Percentiles rank a stretch among this genome's conserved stretches.
Conservation (phyloP, 2,888 invertebrate species). For the Homarus gammarus region DNA sequence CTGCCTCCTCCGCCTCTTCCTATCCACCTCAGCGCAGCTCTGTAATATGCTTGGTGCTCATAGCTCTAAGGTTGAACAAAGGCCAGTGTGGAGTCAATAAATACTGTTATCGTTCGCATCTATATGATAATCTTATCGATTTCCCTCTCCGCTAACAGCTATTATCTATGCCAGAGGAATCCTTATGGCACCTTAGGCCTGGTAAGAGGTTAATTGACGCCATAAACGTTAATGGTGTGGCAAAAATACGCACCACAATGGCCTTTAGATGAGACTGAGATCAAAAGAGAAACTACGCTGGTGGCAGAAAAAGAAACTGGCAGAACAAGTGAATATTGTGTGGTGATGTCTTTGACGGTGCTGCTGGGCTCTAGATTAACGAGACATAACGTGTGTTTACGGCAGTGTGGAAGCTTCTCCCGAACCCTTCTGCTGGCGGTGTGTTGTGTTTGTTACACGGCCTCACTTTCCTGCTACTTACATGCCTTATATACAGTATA, state of each 20-base stretch:
- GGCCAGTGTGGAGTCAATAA: conserved; percentile 60
- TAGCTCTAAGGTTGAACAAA: conserved; percentile 37
- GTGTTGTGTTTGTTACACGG: too few species aligned
- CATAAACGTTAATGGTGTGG: conserved; percentile 39
- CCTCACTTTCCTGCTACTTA: too few species aligned
- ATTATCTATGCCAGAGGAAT: conserved; percentile 52
- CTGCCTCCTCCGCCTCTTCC: not conserved
- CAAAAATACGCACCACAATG: conserved; percentile 9
- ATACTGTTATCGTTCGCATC: conserved; percentile 70
- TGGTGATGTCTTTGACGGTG: not conserved
- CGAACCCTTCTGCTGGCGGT: too few species aligned
- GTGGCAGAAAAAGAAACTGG: not conserved
- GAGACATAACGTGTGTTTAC: too few species aligned
- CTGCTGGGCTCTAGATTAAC: not conserved
- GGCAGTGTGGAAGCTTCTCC: too few species aligned
- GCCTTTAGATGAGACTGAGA: not conserved
- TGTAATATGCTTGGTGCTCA: conserved; percentile 14
- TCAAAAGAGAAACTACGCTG: not conserved
- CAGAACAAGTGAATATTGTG: not conserved
- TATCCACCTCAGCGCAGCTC: not conserved
- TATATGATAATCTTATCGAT: conserved; percentile 69
- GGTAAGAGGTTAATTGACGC: conserved; percentile 51
- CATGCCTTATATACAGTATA: too few species aligned
- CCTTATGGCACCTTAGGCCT: conserved; percentile 42
- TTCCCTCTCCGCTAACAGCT: conserved; percentile 57